A percentile compares a stretch with the other conserved stretches of the same genome.
Evolutionary conservation across 2,797 vertebrate species (phyloP).

Genomic region (Ficedula albicollis): DNA sequence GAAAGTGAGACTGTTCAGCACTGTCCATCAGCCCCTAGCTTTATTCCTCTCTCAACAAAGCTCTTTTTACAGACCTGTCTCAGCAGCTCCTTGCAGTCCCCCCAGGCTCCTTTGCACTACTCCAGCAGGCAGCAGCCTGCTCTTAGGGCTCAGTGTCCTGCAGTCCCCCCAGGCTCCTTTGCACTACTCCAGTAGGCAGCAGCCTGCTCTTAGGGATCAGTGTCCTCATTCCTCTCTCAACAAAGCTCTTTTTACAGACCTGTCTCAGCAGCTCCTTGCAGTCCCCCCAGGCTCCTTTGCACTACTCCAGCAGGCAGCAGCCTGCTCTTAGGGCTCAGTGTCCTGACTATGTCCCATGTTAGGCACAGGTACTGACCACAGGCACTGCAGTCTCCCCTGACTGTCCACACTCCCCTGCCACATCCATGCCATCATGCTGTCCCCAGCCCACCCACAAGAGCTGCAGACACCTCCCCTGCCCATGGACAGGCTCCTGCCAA

Average conservation of each 20-base stretch:
- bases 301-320: not conserved
- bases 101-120: not conserved
- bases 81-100: not conserved
- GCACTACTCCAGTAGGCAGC: no score
- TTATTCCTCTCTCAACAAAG: not conserved
- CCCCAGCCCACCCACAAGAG: not conserved
- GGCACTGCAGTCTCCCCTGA: not conserved
- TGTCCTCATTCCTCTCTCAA: not conserved
- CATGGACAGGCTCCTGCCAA: not conserved
- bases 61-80: not conserved
- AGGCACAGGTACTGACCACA: not conserved
- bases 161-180: no score
- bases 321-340: not conserved
- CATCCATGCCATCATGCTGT: rapidly evolving
- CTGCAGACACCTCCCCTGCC: rapidly evolving
- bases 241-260: not conserved
- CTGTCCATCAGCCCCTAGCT: not conserved
- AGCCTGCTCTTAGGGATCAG: no score
- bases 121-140: not conserved
- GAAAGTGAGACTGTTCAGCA: not conserved
- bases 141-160: not conserved
- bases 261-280: not conserved
- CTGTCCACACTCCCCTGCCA: not conserved
- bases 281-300: not conserved
- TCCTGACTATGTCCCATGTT: not conserved